Conservation (phyloP, 2,797 vertebrate species). For the Cygnus olor region DNA sequence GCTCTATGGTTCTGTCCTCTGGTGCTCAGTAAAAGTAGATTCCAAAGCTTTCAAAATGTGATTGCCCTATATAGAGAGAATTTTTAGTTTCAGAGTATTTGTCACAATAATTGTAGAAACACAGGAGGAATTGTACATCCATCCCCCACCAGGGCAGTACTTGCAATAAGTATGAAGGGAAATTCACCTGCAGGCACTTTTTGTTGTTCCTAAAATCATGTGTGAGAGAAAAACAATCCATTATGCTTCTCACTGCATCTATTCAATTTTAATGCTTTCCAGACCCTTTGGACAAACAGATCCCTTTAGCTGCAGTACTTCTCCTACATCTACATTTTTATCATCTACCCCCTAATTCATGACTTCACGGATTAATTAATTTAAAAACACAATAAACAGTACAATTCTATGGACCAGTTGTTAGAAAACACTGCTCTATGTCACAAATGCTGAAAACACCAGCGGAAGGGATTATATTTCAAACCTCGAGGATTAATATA, state of each 20-base stretch:
- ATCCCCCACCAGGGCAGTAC: not conserved
- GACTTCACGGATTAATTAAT: not conserved
- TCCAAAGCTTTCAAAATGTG: not conserved
- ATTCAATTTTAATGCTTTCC: not conserved
- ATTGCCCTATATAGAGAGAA: not conserved
- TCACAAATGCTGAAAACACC: fast-evolving
- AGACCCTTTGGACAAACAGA: not conserved
- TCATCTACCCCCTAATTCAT: not conserved
- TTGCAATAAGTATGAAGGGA: not conserved
- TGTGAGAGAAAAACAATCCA: not conserved
- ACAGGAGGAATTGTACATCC: not conserved
- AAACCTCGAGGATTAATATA: not conserved
- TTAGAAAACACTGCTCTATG: not conserved
- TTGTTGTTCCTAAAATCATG: not conserved
- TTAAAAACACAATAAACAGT: not conserved
- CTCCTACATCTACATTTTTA: not conserved
- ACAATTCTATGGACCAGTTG: not conserved
- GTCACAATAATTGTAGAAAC: not conserved
- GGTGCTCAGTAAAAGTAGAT: not conserved
- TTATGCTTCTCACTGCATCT: not conserved
- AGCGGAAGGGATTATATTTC: not conserved
- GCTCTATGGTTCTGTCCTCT: not conserved
- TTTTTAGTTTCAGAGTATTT: not conserved
- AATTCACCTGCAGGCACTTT: not conserved
- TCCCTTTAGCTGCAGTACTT: not conserved